These are phyloP conservation scores for Andrena flavipes DNA, from an alignment of 2,888 invertebrate species.

Conservation along the genomic window DNA sequence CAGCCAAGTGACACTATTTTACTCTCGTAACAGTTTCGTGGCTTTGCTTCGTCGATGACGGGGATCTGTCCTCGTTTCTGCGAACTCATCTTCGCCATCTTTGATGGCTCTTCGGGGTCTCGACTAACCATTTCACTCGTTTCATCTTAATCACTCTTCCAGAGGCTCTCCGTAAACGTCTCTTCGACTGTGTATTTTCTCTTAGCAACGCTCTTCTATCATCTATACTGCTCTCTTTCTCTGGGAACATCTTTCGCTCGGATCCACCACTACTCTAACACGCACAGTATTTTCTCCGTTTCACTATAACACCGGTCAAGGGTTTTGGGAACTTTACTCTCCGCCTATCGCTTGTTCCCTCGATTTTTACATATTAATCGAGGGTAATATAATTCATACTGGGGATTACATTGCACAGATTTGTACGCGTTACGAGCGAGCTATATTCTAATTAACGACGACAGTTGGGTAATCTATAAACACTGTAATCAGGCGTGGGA, in stretches of 20 bases:
- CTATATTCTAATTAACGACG: neutral
- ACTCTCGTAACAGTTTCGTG: conserved; percentile 24
- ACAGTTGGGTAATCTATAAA: neutral
- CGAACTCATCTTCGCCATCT: neutral
- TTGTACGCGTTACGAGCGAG: neutral
- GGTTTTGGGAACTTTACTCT: neutral
- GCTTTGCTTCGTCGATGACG: conserved; percentile 43
- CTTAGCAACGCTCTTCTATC: neutral
- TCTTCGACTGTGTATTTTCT: neutral
- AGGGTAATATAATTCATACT: neutral
- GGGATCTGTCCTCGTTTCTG: neutral
- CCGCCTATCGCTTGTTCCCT: conserved; percentile 5
- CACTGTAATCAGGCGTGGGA: neutral
- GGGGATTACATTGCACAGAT: neutral
- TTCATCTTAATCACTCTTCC: neutral
- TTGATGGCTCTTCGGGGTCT: neutral
- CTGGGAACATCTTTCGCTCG: neutral
- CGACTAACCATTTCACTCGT: conserved; percentile 7
- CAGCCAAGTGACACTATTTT: conserved; percentile 47
- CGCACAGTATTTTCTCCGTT: conserved; percentile 6
- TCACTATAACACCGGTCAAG: conserved; percentile 3
- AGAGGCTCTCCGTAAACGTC: neutral
- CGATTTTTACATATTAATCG: neutral
- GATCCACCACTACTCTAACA: conserved; percentile 6
- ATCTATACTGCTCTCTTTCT: conserved; percentile 5